Base-by-base conservation (phyloP, 2,888 invertebrate genomes). In the Diaprepes abbreviatus region DNA sequence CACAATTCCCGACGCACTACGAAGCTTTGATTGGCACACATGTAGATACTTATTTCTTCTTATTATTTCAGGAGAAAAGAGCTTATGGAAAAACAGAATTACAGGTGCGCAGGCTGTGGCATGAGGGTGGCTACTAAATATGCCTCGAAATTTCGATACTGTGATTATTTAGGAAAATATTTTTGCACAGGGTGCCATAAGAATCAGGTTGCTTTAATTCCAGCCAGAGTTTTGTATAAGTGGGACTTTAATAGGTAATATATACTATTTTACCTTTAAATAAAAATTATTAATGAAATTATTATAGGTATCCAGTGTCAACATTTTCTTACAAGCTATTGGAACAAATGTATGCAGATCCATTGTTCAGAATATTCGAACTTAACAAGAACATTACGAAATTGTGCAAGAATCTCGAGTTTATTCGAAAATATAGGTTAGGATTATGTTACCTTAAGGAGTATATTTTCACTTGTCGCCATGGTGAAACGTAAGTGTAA, bases 171-270 rank as follows among this genome's bases (percentile, higher is more conserved):
- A 70, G 94, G 94, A 7, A 89, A 93, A 79, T 93, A 92, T 83
- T 93, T 94, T 84, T 95, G 95, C 79, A 93, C 93, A 9, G 93
- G 93, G 48, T 95, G 95, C 81, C 95, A 95, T 83, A 90, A 90
- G 19, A 92, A 93, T 83, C 90, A 92, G 80, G 87, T 91, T 66
- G 88, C 91, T 3, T 84, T 90, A 72, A 92, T 94, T 78, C 92
- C 92, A 7, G 90, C 90, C 3, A 86, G 89, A 80, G 88, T 92
- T 69, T 81, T 92, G 58, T 85, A 87, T 38, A 89, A 89, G 79
- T 90, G 90, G 90, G 89, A 90, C 80, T 90, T 90, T 72, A 86
- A 83, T 35, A 86, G 88, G 88, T 89, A 52, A 62, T 40, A 52
- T n/a, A 59, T 35, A 10, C 1, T n/a, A n/a, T n/a, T n/a, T n/a